Percentiles rank a stretch among this genome's conserved stretches.
Conservation (phyloP, 2,113 vertebrate genomes). For the Myotis davidii region DNA sequence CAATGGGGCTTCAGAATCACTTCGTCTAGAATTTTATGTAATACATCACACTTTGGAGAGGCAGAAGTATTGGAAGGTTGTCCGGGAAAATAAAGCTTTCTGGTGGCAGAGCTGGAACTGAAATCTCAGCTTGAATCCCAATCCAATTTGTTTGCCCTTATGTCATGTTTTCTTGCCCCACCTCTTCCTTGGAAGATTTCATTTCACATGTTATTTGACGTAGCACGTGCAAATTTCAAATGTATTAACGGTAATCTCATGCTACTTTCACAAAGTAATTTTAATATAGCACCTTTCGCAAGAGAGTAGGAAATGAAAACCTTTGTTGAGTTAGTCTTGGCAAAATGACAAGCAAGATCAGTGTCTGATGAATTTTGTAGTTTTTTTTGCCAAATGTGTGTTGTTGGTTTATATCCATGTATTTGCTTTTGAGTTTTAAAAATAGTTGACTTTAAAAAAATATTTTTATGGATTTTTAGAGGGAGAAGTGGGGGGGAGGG, state of each 20-base stretch:
- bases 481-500: too few relatives aligned
- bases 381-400: constrained; percentile 38
- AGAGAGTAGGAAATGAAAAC: constrained; percentile 55
- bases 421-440: constrained; percentile 33
- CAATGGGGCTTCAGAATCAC: neutral
- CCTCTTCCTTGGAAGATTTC: constrained; percentile 42
- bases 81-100: neutral
- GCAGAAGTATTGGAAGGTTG: constrained; percentile 17
- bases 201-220: constrained; percentile 61
- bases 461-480: neutral
- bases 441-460: neutral
- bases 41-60: neutral
- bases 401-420: neutral
- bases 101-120: neutral
- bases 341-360: constrained; percentile 53
- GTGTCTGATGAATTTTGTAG: constrained; percentile 39
- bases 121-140: neutral
- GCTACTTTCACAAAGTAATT: constrained; percentile 47
- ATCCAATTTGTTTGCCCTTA: too few relatives aligned
- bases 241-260: constrained; percentile 52
- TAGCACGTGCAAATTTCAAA: constrained; percentile 57
- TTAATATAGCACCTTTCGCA: constrained; percentile 62
- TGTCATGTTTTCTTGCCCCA: too few relatives aligned
- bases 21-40: neutral
- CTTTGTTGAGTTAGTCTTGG: constrained; percentile 61